phyloP scores from a whole-genome alignment of 2,113 vertebrate species.

The Forbesichthys agassizii region DNA sequence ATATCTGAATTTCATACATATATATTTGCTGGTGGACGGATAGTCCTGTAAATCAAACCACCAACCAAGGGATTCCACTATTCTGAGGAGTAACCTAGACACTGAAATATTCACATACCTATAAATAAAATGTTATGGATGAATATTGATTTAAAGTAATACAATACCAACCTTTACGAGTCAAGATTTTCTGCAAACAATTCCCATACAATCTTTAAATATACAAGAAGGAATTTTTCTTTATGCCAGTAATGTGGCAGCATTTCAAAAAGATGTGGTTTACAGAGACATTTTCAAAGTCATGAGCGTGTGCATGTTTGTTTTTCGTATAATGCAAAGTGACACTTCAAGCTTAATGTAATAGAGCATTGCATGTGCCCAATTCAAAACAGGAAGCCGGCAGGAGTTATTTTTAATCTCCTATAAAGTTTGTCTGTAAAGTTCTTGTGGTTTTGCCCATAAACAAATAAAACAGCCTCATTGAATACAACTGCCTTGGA shows the following conservation, averaged over 20 bases:
- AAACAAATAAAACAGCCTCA: constrained; percentile 31
- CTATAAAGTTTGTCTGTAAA: constrained; percentile 46
- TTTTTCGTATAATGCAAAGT: constrained; percentile 59
- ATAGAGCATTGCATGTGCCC: constrained; percentile 32
- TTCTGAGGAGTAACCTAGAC: constrained; percentile 28
- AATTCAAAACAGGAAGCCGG: constrained; percentile 67
- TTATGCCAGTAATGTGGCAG: constrained; percentile 23
- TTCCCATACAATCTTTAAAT: constrained; percentile 73
- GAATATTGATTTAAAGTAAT: constrained; percentile 25
- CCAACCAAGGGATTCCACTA: constrained; percentile 14
- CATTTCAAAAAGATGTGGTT: constrained; percentile 43
- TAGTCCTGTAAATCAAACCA: constrained; percentile 21
- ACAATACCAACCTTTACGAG: no score
- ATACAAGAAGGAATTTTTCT: constrained; percentile 42
- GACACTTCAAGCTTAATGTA: constrained; percentile 49
- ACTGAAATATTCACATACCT: constrained; percentile 29
- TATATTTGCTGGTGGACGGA: constrained; percentile 21
- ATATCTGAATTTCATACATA: constrained; percentile 2
- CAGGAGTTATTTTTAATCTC: constrained; percentile 64
- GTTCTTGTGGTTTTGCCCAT: constrained; percentile 61
- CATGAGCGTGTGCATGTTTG: constrained; percentile 50
- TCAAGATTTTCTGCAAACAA: constrained; percentile 38
- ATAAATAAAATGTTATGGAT: constrained; percentile 46
- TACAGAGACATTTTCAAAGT: constrained; percentile 38
- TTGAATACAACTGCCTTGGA: constrained; percentile 19